Percentiles rank a stretch among this genome's conserved stretches.
These are phyloP conservation scores for Callithrix jacchus DNA, from an alignment of 2,113 vertebrate species.

Conservation along the genomic window DNA sequence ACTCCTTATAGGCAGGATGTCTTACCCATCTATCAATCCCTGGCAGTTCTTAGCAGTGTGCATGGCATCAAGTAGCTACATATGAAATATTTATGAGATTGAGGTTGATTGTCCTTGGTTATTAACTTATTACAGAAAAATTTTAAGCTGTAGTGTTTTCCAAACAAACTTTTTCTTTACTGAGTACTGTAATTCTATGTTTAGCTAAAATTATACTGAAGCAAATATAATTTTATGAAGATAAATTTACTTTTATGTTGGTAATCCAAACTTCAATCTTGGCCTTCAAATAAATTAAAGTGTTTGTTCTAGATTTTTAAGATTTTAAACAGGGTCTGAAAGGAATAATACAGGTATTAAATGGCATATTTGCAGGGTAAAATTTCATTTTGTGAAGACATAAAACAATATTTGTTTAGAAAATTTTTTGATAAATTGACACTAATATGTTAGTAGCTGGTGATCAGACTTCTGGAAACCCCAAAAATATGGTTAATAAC, in stretches of 20 bases:
- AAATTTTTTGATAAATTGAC: slow-evolving; percentile 15
- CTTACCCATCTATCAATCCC: neutral
- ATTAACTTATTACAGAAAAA: slow-evolving; percentile 9
- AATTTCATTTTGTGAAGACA: slow-evolving; percentile 21
- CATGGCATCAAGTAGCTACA: neutral
- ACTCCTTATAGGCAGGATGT: neutral
- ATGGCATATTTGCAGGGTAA: neutral
- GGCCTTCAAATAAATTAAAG: slow-evolving; percentile 71
- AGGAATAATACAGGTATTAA: slow-evolving; percentile 41
- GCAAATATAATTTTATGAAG: slow-evolving; percentile 60
- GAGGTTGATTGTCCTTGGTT: neutral
- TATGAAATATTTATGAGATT: slow-evolving; percentile 24
- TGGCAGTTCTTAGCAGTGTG: neutral
- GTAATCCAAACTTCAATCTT: slow-evolving; percentile 53
- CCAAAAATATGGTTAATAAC: neutral
- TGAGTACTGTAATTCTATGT: neutral
- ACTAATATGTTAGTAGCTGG: neutral
- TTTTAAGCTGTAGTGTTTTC: neutral
- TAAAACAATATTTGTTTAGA: neutral
- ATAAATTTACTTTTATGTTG: slow-evolving; percentile 57
- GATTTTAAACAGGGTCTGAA: slow-evolving; percentile 67
- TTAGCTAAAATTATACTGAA: slow-evolving; percentile 52
- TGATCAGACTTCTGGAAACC: neutral
- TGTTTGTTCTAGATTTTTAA: slow-evolving; percentile 57
- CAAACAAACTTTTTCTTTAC: slow-evolving; percentile 21